Evolutionary conservation across 2,888 invertebrate genomes (phyloP).

Genomic region (Anorthoa munda): DNA sequence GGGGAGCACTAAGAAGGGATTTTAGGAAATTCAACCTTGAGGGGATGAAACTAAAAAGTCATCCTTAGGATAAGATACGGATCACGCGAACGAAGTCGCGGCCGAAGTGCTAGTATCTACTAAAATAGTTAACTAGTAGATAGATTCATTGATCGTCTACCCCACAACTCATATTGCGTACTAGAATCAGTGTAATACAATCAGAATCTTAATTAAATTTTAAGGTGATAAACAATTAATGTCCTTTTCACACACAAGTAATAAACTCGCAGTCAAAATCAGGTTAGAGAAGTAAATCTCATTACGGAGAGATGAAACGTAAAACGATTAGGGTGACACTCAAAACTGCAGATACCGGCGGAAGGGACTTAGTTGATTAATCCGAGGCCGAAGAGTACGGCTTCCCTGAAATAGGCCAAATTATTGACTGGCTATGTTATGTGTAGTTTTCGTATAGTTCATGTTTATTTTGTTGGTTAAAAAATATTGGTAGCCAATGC

Average conservation of each 20-base stretch:
- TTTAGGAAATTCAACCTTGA: too few relatives aligned
- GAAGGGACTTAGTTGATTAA: slow-evolving; percentile 72
- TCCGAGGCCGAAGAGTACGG: slow-evolving; percentile 70
- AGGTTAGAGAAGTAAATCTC: slow-evolving; percentile 53
- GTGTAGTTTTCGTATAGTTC: slow-evolving; percentile 8
- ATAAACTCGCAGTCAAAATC: slow-evolving; percentile 30
- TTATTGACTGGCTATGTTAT: slow-evolving; percentile 32
- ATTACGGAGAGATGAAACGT: slow-evolving; percentile 61
- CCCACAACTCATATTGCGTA: too few relatives aligned
- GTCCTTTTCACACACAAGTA: not conserved
- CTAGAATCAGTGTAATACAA: too few relatives aligned
- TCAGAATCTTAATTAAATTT: not conserved
- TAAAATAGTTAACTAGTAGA: not conserved
- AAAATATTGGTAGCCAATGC: not conserved
- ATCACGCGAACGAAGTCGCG: too few relatives aligned
- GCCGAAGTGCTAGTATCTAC: too few relatives aligned
- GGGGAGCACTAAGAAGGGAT: too few relatives aligned
- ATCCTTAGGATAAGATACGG: too few relatives aligned
- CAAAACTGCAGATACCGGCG: slow-evolving; percentile 58
- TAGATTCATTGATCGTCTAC: not conserved
- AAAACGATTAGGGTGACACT: slow-evolving; percentile 59
- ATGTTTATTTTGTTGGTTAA: not conserved
- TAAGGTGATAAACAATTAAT: not conserved
- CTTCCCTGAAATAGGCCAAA: slow-evolving; percentile 73
- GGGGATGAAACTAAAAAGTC: too few relatives aligned